These are phyloP conservation scores for Eugnorisma glareosa DNA, from an alignment of 2,888 invertebrate species.

Conservation along the genomic window DNA sequence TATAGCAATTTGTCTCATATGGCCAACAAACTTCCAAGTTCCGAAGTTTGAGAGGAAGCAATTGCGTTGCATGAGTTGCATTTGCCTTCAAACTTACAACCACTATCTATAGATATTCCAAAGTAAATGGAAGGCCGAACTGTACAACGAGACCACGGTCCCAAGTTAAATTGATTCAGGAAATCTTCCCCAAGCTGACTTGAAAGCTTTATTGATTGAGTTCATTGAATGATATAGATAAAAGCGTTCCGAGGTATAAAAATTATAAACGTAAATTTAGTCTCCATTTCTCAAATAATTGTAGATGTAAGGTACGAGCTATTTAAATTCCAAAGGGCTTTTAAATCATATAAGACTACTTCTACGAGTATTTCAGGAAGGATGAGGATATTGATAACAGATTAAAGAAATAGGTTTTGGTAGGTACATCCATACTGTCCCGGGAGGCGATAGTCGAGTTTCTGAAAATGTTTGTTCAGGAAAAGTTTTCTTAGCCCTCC, in stretches of 20 bases:
- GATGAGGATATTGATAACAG: constrained; percentile 23
- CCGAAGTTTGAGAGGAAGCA: constrained; percentile 33
- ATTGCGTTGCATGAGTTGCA: constrained; percentile 29
- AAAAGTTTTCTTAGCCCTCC: constrained; percentile 39
- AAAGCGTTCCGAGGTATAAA: not conserved
- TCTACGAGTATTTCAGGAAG: not conserved
- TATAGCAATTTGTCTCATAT: constrained; percentile 9
- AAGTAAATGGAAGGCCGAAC: constrained; percentile 14
- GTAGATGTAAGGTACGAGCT: not conserved
- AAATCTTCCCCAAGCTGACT: constrained; percentile 18
- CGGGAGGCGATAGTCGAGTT: constrained; percentile 14
- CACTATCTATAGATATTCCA: not conserved
- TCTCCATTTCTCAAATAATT: constrained; percentile 20
- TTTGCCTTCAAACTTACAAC: not conserved
- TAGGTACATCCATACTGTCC: constrained; percentile 13
- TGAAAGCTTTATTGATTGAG: constrained; percentile 36
- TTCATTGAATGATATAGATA: constrained; percentile 5
- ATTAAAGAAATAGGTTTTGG: constrained; percentile 29
- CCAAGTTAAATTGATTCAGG: constrained; percentile 37
- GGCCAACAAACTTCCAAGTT: constrained; percentile 23
- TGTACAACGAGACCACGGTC: constrained; percentile 6
- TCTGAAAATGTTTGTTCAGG: constrained; percentile 44
- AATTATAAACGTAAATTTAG: not conserved
- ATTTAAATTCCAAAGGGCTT: constrained; percentile 10
- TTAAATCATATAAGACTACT: not conserved